Evolutionary conservation across 2,888 invertebrate species (phyloP).

Genomic region (Andrena flavipes): DNA sequence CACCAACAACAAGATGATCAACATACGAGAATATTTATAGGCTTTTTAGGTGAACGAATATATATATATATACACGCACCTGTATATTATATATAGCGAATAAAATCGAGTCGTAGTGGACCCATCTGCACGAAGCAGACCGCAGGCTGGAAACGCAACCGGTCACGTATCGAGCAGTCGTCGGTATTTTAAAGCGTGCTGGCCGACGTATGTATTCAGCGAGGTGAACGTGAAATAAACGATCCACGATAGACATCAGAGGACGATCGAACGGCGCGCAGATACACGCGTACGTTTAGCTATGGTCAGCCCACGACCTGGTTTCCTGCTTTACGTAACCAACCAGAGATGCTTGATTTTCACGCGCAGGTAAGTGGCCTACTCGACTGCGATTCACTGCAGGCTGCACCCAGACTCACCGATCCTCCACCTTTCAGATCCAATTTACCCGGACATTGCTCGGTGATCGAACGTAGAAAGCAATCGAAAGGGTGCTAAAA

Average conservation of each 20-base stretch:
- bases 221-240: conserved; percentile 28
- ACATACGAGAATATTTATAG: conserved; percentile 80
- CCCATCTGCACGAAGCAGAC: conserved; percentile 30
- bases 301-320: conserved; percentile 32
- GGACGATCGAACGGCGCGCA: conserved; percentile 17
- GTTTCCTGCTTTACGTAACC: conserved; percentile 42
- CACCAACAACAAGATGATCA: conserved; percentile 82
- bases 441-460: conserved; percentile 20
- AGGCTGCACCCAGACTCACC: not conserved
- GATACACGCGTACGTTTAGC: conserved; percentile 7
- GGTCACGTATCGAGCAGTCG: conserved; percentile 19
- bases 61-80: not conserved
- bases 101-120: not conserved
- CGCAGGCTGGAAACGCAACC: not conserved
- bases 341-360: conserved; percentile 28
- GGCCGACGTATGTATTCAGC: not conserved
- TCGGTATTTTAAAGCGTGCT: conserved; percentile 11
- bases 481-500: not conserved
- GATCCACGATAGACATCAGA: conserved; percentile 18
- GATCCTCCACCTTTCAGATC: conserved; percentile 32
- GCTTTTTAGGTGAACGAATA: conserved; percentile 37
- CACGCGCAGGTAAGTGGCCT: conserved; percentile 37
- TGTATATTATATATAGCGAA: conserved; percentile 1
- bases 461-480: conserved; percentile 11
- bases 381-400: not conserved